Percentiles rank a stretch among this genome's conserved stretches.
phyloP scores from a whole-genome alignment of 2,888 invertebrate species.

The Hemaris fuciformis region DNA sequence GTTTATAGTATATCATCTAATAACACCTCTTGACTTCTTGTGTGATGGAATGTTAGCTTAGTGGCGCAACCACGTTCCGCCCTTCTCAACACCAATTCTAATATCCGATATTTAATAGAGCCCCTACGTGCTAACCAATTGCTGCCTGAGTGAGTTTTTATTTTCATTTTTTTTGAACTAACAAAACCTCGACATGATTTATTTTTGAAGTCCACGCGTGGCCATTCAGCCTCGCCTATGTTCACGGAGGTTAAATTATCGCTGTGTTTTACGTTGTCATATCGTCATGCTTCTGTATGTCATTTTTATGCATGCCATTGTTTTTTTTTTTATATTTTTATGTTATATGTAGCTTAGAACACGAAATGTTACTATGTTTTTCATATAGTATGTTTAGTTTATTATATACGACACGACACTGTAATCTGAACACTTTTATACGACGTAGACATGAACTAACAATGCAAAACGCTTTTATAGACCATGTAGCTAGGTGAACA shows the following conservation, averaged over 20 bases:
- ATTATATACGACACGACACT: slow-evolving; percentile 47
- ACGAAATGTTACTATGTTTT: slow-evolving; percentile 16
- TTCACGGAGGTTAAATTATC: slow-evolving; percentile 31
- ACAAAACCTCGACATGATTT: slow-evolving; percentile 67
- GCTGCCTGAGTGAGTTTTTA: slow-evolving; percentile 81
- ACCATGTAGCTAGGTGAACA: slow-evolving; percentile 53
- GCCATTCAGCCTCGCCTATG: slow-evolving; percentile 38
- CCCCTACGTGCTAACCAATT: slow-evolving; percentile 75
- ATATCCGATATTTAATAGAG: slow-evolving; percentile 54
- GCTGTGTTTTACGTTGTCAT: slow-evolving; percentile 52
- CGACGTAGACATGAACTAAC: slow-evolving; percentile 68
- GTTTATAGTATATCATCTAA: slow-evolving; percentile 76
- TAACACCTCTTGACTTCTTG: slow-evolving; percentile 74
- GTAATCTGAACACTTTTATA: slow-evolving; percentile 60
- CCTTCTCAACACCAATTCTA: slow-evolving; percentile 44
- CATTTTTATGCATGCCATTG: slow-evolving; percentile 73
- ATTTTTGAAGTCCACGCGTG: slow-evolving; percentile 79
- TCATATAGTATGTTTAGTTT: slow-evolving; percentile 43
- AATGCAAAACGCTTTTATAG: slow-evolving; percentile 57
- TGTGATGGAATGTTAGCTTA: slow-evolving; percentile 79
- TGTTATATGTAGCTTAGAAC: slow-evolving; percentile 54
- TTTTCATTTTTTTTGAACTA: slow-evolving; percentile 53
- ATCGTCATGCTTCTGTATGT: slow-evolving; percentile 71
- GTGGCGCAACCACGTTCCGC: slow-evolving; percentile 56
- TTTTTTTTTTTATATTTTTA: slow-evolving; percentile 60